Evolutionary conservation across 2,113 vertebrate genomes (phyloP).

Genomic region (Ciconia boyciana): DNA sequence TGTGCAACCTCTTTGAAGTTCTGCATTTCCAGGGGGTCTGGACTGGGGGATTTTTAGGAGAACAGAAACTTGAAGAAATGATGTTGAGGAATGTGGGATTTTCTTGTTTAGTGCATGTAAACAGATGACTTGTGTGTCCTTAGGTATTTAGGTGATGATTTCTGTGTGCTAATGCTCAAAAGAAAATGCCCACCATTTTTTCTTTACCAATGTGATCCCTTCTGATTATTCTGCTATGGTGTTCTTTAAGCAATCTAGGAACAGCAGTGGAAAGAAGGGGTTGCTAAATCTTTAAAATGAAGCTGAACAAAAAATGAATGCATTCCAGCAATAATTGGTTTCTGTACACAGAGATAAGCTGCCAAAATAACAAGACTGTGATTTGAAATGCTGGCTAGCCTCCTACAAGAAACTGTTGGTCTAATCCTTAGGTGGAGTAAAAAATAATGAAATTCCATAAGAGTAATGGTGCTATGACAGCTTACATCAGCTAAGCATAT

Average conservation of each 20-base stretch:
- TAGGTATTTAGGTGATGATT: background rate
- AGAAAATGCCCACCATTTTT: background rate
- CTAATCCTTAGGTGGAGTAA: background rate
- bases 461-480: background rate
- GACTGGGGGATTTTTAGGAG: background rate
- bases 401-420: background rate
- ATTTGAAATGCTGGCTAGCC: conserved; percentile 28
- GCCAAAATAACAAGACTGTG: conserved; percentile 35
- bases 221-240: background rate
- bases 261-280: background rate
- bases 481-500: background rate
- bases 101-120: background rate
- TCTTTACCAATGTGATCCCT: background rate
- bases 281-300: background rate
- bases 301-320: conserved; percentile 19
- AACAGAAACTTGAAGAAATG: background rate
- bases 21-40: fast-evolving
- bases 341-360: conserved; percentile 58
- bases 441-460: background rate
- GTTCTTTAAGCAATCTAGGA: background rate
- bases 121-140: background rate
- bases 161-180: background rate
- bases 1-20: background rate
- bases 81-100: background rate
- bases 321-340: conserved; percentile 54